These are phyloP conservation scores for Dermochelys coriacea DNA, from an alignment of 2,797 vertebrate genomes.

Conservation along the genomic window DNA sequence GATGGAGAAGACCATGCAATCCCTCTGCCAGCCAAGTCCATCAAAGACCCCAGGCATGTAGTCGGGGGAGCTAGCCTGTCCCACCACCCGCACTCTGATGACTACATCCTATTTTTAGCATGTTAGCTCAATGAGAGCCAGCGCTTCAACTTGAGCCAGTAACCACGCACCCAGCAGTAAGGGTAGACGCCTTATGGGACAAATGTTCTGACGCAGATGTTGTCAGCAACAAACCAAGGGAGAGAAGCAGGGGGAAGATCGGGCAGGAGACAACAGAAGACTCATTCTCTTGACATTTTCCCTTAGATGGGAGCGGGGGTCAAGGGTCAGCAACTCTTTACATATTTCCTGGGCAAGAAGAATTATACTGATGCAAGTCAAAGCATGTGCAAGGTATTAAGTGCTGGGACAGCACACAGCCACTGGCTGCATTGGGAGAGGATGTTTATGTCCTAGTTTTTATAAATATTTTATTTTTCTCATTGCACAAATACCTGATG, in stretches of 20 bases:
- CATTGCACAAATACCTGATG: no score
- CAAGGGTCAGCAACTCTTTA: not conserved
- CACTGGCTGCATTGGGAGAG: not conserved
- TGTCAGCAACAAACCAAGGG: not conserved
- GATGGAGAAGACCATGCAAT: no score
- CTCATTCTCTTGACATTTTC: not conserved
- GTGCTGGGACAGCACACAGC: not conserved
- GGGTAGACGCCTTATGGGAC: no score
- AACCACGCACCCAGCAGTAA: not conserved
- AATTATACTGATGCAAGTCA: not conserved
- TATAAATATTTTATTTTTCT: no score
- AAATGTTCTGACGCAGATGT: not conserved
- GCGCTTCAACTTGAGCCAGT: not conserved
- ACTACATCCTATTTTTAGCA: not conserved
- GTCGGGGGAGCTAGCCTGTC: no score
- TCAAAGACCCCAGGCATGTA: no score
- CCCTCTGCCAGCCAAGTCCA: no score
- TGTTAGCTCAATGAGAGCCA: no score
- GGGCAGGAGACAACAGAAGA: not conserved
- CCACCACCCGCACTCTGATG: not conserved
- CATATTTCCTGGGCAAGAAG: not conserved
- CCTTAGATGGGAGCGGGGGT: not conserved
- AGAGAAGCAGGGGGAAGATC: not conserved
- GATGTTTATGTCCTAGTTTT: not conserved
- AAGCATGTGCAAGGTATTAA: not conserved